Percentiles rank a stretch among this genome's conserved stretches.
Evolutionary conservation across 35 echinoderm and acorn worm species (phyloP).

Genomic region (Ophiothrix spiculata): DNA sequence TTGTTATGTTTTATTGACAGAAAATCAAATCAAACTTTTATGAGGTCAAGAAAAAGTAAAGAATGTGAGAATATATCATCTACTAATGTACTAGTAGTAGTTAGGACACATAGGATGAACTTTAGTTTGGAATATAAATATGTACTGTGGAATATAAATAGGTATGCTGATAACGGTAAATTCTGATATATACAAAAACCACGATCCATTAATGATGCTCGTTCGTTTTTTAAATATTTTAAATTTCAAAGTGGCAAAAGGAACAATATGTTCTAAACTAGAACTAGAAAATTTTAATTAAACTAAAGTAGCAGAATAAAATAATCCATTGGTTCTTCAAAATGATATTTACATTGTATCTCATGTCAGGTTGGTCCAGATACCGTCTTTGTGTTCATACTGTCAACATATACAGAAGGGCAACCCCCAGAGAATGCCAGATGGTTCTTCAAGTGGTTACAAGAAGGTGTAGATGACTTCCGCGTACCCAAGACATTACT

Average conservation of each 20-base stretch:
- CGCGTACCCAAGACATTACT: constrained; percentile 82
- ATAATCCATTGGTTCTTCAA: not conserved
- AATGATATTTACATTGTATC: not conserved
- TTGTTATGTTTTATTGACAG: too few species aligned
- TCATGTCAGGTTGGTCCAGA: constrained; percentile 41
- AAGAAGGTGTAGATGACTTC: constrained; percentile 85
- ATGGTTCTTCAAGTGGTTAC: constrained; percentile 96
- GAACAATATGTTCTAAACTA: not conserved
- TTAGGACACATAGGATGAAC: too few species aligned
- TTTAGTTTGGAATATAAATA: too few species aligned
- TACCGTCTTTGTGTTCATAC: constrained; percentile 48
- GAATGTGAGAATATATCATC: too few species aligned
- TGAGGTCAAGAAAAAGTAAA: too few species aligned
- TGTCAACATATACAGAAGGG: constrained; percentile 85
- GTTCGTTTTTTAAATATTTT: not conserved
- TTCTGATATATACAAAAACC: too few species aligned
- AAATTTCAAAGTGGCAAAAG: not conserved
- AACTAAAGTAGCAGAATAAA: not conserved
- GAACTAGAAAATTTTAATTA: not conserved
- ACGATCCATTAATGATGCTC: too few species aligned
- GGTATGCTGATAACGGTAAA: too few species aligned
- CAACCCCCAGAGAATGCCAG: constrained; percentile 68
- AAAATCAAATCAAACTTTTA: too few species aligned
- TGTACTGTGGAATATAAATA: too few species aligned
- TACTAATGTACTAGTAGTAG: too few species aligned